Evolutionary conservation across 1,140 invertebrate genomes (phyloP).

Genomic region (Bombus sibiricus): DNA sequence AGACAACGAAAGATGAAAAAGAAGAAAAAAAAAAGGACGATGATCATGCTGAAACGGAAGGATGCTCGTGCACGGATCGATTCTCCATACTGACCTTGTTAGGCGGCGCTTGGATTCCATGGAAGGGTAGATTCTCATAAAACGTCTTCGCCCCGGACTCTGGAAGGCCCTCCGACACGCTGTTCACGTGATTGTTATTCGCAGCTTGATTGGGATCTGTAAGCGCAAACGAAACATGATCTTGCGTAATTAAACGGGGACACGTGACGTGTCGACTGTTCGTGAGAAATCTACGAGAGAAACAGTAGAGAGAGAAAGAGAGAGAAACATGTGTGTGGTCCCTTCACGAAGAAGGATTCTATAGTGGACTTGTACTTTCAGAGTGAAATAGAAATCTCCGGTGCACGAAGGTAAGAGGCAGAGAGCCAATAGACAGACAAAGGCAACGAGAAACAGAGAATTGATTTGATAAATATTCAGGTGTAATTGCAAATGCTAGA

Average conservation of each 20-base stretch:
- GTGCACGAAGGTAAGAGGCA: conserved; percentile 5
- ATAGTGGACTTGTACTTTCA: background rate
- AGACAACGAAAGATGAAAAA: background rate
- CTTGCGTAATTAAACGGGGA: conserved; percentile 45
- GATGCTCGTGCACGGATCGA: conserved; percentile 1
- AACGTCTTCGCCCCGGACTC: conserved; percentile 86
- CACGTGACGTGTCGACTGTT: background rate
- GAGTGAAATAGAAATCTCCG: background rate
- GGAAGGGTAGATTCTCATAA: conserved; percentile 97
- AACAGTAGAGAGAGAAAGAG: background rate
- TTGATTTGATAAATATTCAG: conserved; percentile 22
- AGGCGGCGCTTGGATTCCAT: conserved; percentile 94
- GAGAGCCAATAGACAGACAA: conserved; percentile 12
- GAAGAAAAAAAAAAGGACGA: background rate
- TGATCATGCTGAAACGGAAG: conserved; percentile 16
- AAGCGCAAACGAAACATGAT: conserved; percentile 67
- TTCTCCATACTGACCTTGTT: conserved; percentile 89
- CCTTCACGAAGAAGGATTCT: conserved; percentile 7
- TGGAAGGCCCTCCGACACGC: conserved; percentile 79
- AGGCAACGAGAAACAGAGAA: conserved; percentile 33
- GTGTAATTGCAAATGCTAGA: conserved; percentile 30
- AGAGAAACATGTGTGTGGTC: background rate
- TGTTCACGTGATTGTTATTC: conserved; percentile 80
- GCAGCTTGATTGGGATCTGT: conserved; percentile 80
- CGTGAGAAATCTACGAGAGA: background rate